Evolutionary conservation across 2,888 invertebrate species (phyloP), one percentile per base, ranked within the genome.

Genomic region (Gerris lacustris): DNA sequence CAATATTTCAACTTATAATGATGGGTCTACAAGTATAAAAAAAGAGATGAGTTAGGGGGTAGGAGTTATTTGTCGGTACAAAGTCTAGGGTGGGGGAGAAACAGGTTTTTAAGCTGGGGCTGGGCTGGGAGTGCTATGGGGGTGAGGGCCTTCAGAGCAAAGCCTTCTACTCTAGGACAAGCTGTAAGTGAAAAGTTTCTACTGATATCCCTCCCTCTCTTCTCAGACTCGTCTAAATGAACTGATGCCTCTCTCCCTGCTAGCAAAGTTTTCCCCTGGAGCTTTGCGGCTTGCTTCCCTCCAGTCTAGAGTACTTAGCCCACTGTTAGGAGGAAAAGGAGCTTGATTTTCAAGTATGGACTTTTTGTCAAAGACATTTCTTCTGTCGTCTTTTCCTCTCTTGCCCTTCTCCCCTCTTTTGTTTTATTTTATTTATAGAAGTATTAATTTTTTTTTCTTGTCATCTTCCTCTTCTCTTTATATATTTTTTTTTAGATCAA

Each of bases 311-410:
- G 55, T 55, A 55, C 55, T 55, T 55, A 55, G 55, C 55, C 15
- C 55, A 11, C 15, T 15, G 11, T 55, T 15, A 11, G 55, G 2
- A 55, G 55, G 55, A 15, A 9, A 55, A 55, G 55, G 15, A 15
- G 15, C 55, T 55, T 55, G 55, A 55, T 55, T 55, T 55, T 55
- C 55, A 55, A 55, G 55, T 55, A 55, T 55, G 55, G 55, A 55
- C 55, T 55, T 55, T 55, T 55, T 55, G 55, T 55, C 55, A 55
- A 55, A 55, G 55, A 11, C 55, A 55, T 55, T 55, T 55, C 15
- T 15, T 15, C 15, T 55, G 55, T 55, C 9, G 55, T 15, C 15
- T 55, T 55, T 55, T 55, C 15, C 55, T 55, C 55, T 55, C 15
- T 55, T 31, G 31, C 31, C 31, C 31, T 31, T 31, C 31, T 31